Evolutionary conservation across 2,113 vertebrate genomes (phyloP), one percentile per base, ranked within the genome.

Genomic region (Charina bottae): DNA sequence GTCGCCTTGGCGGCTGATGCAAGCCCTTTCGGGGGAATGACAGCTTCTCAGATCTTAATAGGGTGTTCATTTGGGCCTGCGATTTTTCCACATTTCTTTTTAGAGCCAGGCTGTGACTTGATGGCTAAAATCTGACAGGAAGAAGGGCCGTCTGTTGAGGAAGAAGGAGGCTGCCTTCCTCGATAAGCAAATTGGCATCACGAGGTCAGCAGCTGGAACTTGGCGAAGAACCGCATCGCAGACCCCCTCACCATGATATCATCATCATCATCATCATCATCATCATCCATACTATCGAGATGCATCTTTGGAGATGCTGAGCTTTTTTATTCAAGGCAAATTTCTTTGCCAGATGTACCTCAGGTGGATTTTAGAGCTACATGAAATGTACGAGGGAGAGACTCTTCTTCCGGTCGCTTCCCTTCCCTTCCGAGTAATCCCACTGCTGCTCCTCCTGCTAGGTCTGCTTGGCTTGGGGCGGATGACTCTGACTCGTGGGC

Each of bases 1-100:
- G 98, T 97, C 97, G 96, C 97, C 97, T 98, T 96, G 95, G 98
- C 97, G 97, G 97, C 98, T 98, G 98, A 98, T 94, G 97, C 97
- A 97, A 97, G 98, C 97, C 97, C 97, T 98, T 98, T 98, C 97
- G 97, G 95, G 90, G 97, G 96, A 97, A 97, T 96, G 98, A 98
- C 98, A 98, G 98, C 98, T 98, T 99, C 98, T 98, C 98, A 98
- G 97, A 96, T 97, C 97, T 97, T 98, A 99, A 99, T 98, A 98
- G 98, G 98, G 98, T 98, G 97, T 97, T 98, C 97, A 96, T 97
- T 98, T 98, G 97, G 96, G 97, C 96, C 95, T 96, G 97, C 85
- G 95, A 96, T 96, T 97, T 98, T 97, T 96, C 95, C 95, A 97
- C 95, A 94, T 96, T 97, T 97, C 97, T 94, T 96, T 96, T 98